Conservation (phyloP, 2,888 invertebrate genomes). For the Melinaea marsaeus region DNA sequence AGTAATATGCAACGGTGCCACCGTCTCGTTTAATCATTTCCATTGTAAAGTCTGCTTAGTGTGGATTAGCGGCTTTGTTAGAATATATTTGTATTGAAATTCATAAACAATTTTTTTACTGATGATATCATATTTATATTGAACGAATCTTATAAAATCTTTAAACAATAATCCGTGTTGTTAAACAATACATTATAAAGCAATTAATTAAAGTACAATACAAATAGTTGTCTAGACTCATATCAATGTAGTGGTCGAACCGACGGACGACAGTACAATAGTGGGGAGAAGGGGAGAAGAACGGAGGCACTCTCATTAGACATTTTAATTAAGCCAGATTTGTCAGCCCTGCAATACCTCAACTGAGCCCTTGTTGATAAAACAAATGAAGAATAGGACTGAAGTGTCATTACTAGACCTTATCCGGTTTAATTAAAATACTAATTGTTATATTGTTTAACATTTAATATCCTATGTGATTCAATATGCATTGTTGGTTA, state of each 20-base stretch:
- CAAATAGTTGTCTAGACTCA: not conserved
- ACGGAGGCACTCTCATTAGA: slow-evolving; percentile 26
- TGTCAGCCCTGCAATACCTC: slow-evolving; percentile 22
- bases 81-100: too few species aligned
- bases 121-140: too few species aligned
- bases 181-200: too few species aligned
- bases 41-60: too few species aligned
- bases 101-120: too few species aligned
- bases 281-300: not conserved
- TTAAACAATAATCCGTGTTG: too few species aligned
- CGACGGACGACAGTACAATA: slow-evolving; percentile 7
- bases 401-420: not conserved
- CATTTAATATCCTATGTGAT: not conserved
- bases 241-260: not conserved
- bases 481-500: not conserved
- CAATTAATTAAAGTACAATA: too few species aligned
- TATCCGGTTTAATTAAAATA: slow-evolving; percentile 1
- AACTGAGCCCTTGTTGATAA: slow-evolving; percentile 14
- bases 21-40: too few species aligned
- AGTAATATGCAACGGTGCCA: too few species aligned
- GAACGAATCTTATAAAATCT: too few species aligned
- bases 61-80: too few species aligned
- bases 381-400: not conserved
- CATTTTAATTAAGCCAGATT: slow-evolving; percentile 30
- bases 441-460: slow-evolving; percentile 1